Evolutionary conservation across 2,797 vertebrate species (phyloP).

Genomic region (Sorex maritimensis): DNA sequence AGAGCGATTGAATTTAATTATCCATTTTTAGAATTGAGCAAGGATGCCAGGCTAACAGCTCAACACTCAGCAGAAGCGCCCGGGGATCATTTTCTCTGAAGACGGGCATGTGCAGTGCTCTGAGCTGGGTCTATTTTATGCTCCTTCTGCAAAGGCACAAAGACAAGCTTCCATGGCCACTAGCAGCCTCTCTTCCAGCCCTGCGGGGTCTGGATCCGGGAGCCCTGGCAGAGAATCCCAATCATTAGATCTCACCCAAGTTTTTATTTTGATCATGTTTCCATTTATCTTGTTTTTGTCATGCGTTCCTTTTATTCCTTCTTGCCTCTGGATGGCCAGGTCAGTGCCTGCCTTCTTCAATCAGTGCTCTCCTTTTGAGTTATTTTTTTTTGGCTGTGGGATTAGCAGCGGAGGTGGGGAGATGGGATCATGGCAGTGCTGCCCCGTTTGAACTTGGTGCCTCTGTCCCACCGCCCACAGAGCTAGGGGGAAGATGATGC

Average conservation of each 20-base stretch:
- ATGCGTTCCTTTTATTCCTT: slow-evolving; percentile 70
- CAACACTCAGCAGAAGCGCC: slow-evolving; percentile 66
- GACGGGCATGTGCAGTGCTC: slow-evolving; percentile 59
- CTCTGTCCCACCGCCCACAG: slow-evolving; percentile 50
- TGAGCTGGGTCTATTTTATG: slow-evolving; percentile 65
- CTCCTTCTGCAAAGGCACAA: slow-evolving; percentile 66
- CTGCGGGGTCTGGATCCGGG: slow-evolving; percentile 76
- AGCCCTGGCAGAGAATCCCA: slow-evolving; percentile 67
- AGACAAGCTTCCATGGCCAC: slow-evolving; percentile 41
- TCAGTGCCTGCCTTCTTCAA: slow-evolving; percentile 72
- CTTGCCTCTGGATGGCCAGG: slow-evolving; percentile 56
- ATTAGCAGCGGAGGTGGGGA: slow-evolving; percentile 46
- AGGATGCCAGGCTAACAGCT: slow-evolving; percentile 75
- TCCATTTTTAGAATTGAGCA: slow-evolving; percentile 79
- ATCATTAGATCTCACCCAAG: slow-evolving; percentile 71
- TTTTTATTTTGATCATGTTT: slow-evolving; percentile 79
- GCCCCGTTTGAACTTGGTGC: slow-evolving; percentile 80
- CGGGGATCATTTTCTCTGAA: slow-evolving; percentile 76
- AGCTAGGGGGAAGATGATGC: neutral
- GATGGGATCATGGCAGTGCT: slow-evolving; percentile 69
- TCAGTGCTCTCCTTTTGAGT: slow-evolving; percentile 72
- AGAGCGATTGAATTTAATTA: slow-evolving; percentile 83
- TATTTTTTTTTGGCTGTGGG: slow-evolving; percentile 77
- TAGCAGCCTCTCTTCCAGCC: slow-evolving; percentile 50
- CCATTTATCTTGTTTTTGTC: slow-evolving; percentile 83